Conservation (phyloP, 2,888 invertebrate species). For the Ferdinandea cuprea region DNA sequence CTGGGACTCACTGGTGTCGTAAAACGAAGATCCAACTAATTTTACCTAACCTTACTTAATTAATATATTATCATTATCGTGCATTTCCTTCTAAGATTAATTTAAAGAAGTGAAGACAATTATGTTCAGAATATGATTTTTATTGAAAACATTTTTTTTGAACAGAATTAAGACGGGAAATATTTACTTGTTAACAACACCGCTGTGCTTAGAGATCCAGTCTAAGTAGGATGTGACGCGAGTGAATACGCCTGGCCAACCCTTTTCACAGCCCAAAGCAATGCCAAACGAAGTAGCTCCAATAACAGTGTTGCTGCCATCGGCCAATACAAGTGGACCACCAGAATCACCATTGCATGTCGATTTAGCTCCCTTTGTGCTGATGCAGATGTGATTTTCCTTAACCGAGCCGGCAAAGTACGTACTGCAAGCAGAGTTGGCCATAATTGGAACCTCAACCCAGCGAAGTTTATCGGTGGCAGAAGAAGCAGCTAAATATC, state of each 20-base stretch:
- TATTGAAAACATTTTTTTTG: too few relatives aligned
- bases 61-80: too few relatives aligned
- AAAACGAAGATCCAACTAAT: too few relatives aligned
- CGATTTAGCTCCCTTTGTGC: slow-evolving; percentile 77
- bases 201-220: slow-evolving; percentile 80
- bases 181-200: slow-evolving; percentile 77
- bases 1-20: too few relatives aligned
- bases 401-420: slow-evolving; percentile 75
- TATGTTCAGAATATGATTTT: too few relatives aligned
- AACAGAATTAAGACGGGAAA: too few relatives aligned
- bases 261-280: slow-evolving; percentile 79
- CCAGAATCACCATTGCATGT: slow-evolving; percentile 82
- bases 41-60: too few relatives aligned
- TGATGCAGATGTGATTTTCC: slow-evolving; percentile 78
- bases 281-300: slow-evolving; percentile 81
- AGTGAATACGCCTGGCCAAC: slow-evolving; percentile 81
- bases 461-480: slow-evolving; percentile 77
- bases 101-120: too few relatives aligned
- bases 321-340: slow-evolving; percentile 79
- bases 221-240: slow-evolving; percentile 79
- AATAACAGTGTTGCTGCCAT: slow-evolving; percentile 77
- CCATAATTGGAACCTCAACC: slow-evolving; percentile 76
- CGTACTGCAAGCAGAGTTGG: slow-evolving; percentile 75
- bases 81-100: too few relatives aligned
- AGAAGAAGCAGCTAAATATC: slow-evolving; percentile 58